Evolutionary conservation across 2,797 vertebrate genomes (phyloP).

Genomic region (Crocodylus rhombifer): DNA sequence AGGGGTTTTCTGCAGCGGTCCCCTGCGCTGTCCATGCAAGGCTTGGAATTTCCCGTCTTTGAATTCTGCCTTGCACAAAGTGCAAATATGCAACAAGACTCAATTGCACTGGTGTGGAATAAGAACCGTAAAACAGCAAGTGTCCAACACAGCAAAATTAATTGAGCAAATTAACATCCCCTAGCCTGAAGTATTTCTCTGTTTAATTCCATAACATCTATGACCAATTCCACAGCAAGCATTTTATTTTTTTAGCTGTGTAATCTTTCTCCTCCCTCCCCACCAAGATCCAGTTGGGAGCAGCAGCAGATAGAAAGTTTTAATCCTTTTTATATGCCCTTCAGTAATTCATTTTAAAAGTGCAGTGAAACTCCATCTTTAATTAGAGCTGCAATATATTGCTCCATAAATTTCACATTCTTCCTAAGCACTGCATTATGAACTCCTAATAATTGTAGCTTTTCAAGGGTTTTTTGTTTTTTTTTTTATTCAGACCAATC

Average conservation of each 20-base stretch:
- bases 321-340: neutral
- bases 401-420: neutral
- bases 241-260: neutral
- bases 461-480: slow-evolving; percentile 9
- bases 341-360: neutral
- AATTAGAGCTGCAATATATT: slow-evolving; percentile 22
- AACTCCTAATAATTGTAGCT: neutral
- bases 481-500: neutral
- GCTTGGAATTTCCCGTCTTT: neutral
- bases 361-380: neutral
- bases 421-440: neutral
- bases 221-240: neutral
- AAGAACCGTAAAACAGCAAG: neutral
- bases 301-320: neutral
- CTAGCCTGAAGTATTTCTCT: neutral
- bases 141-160: neutral
- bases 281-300: neutral
- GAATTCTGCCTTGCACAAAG: neutral
- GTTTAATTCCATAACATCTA: neutral
- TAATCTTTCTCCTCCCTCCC: neutral
- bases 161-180: neutral
- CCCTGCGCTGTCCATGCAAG: neutral
- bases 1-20: neutral
- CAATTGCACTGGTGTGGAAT: neutral
- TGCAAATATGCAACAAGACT: neutral